These are phyloP conservation scores for Eupeodes luniger DNA, from an alignment of 2,888 invertebrate species.

Conservation along the genomic window DNA sequence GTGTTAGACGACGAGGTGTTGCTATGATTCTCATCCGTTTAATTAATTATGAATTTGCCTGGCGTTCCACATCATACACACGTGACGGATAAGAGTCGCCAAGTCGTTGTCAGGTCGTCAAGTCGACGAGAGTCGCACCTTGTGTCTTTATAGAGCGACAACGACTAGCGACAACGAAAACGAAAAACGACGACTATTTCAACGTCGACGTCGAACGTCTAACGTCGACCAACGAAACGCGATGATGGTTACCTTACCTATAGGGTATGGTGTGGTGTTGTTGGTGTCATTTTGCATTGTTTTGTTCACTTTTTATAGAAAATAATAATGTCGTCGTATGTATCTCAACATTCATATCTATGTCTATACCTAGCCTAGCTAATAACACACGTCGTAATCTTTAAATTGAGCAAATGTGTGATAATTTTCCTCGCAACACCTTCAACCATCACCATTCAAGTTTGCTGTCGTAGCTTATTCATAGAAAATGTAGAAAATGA, in stretches of 20 bases:
- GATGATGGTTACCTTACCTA: background rate
- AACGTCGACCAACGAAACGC: background rate
- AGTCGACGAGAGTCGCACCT: constrained; percentile 66
- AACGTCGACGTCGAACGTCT: too few species aligned
- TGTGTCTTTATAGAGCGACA: constrained; percentile 21
- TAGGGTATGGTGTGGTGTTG: constrained; percentile 2
- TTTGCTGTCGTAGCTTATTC: background rate
- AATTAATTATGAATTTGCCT: constrained; percentile 76
- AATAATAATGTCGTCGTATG: constrained; percentile 5
- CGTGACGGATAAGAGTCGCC: constrained; percentile 76
- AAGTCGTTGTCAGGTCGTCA: constrained; percentile 66
- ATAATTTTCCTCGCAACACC: constrained; percentile 78
- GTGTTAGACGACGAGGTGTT: constrained; percentile 75
- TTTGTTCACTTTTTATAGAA: constrained; percentile 14
- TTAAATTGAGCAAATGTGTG: constrained; percentile 79
- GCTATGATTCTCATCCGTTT: constrained; percentile 75
- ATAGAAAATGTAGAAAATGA: constrained; percentile 28
- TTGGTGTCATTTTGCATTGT: constrained; percentile 68
- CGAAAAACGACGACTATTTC: background rate
- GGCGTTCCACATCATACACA: constrained; percentile 68
- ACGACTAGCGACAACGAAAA: too few species aligned
- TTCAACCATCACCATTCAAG: constrained; percentile 66
- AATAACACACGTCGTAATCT: constrained; percentile 74
- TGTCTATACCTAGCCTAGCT: background rate
- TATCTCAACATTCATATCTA: constrained; percentile 51